Evolutionary conservation across 30 jellyfish, hydroid and myxozoan species (phyloP).

Genomic region (Turritopsis dohrnii): DNA sequence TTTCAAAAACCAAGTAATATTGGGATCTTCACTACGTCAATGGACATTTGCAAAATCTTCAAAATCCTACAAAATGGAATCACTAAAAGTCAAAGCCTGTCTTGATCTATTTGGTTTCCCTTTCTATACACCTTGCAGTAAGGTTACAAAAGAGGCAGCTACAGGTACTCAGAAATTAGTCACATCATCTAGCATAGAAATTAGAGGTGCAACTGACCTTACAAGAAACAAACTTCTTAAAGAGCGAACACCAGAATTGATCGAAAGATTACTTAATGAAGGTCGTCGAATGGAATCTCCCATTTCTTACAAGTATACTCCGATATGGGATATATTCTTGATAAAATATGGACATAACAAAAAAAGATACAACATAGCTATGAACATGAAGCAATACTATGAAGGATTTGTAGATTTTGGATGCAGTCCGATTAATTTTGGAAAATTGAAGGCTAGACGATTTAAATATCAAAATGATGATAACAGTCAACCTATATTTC

Average conservation of each 20-base stretch:
- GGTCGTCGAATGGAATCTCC: not conserved
- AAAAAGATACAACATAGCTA: no score
- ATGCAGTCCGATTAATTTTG: not conserved
- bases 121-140: no score
- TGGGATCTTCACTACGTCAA: no score
- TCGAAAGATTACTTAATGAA: not conserved
- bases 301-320: not conserved
- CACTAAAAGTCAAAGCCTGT: no score
- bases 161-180: not conserved
- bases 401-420: not conserved
- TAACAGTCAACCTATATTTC: not conserved
- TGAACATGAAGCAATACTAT: no score
- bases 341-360: no score
- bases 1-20: no score
- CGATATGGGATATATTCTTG: not conserved
- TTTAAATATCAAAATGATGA: not conserved
- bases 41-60: no score
- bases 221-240: not conserved
- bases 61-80: no score
- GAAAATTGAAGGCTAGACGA: not conserved
- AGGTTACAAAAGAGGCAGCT: not conserved
- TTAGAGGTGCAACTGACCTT: not conserved
- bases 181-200: not conserved
- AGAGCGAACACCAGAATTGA: constrained; percentile 8
- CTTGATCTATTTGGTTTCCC: no score